Conservation (phyloP, 2,113 vertebrate species). For the Synodontis membranacea region DNA sequence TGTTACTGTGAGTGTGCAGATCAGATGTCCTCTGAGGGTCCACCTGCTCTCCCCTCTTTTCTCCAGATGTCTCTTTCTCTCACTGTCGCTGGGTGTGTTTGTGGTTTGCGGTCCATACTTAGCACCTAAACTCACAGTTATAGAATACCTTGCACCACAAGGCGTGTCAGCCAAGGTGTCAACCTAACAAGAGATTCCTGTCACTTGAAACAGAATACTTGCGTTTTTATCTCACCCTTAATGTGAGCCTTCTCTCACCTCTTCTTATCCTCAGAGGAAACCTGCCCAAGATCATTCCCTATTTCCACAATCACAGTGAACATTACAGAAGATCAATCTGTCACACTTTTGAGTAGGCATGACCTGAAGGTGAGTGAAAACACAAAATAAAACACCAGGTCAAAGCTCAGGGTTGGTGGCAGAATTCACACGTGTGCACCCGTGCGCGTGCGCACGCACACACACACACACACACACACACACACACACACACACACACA, state of each 20-base stretch:
- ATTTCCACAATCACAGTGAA: slow-evolving; percentile 21
- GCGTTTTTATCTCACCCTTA: slow-evolving; percentile 21
- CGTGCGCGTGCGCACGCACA: neutral
- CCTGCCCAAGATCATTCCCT: neutral
- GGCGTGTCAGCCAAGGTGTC: slow-evolving; percentile 30
- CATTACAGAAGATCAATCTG: neutral
- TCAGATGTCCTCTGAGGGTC: slow-evolving; percentile 21
- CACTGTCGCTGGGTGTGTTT: slow-evolving; percentile 42
- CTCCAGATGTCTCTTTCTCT: slow-evolving; percentile 36
- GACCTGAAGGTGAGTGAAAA: neutral
- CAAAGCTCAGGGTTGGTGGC: neutral
- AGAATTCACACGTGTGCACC: neutral
- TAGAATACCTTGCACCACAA: slow-evolving; percentile 15
- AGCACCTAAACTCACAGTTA: slow-evolving; percentile 21
- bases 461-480: neutral
- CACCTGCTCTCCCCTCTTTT: slow-evolving; percentile 26
- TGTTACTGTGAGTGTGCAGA: slow-evolving; percentile 23
- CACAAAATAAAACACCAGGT: neutral
- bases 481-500: neutral
- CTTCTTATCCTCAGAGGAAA: slow-evolving; percentile 13
- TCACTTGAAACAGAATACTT: slow-evolving; percentile 31
- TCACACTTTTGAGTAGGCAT: slow-evolving; percentile 2
- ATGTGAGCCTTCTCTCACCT: slow-evolving; percentile 19
- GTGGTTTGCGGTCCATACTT: slow-evolving; percentile 40
- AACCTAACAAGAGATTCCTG: slow-evolving; percentile 28